Evolutionary conservation across 2,113 vertebrate genomes (phyloP).

Genomic region (Bufo bufo): DNA sequence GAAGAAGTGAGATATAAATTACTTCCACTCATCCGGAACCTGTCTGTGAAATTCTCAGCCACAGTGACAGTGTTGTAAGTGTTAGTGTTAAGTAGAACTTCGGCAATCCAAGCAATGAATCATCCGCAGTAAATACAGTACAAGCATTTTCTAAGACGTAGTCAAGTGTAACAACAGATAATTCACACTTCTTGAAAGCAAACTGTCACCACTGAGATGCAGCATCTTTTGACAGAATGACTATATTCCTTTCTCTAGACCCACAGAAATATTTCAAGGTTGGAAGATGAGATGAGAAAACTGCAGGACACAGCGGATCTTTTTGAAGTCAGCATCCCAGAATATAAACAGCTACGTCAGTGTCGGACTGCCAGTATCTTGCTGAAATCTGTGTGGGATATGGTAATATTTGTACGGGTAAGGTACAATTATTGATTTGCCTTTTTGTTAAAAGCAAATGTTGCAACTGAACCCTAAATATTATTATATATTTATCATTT

Average conservation of each 20-base stretch:
- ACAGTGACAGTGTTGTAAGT: constrained; percentile 24
- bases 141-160: constrained; percentile 8
- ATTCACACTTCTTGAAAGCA: constrained; percentile 47
- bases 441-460: neutral
- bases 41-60: constrained; percentile 37
- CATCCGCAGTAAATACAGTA: constrained; percentile 38
- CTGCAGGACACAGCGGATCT: constrained; percentile 75
- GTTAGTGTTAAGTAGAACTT: constrained; percentile 41
- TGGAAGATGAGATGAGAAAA: constrained; percentile 73
- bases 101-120: constrained; percentile 1
- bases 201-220: constrained; percentile 29
- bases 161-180: constrained; percentile 53
- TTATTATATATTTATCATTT: too few relatives aligned
- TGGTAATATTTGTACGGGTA: constrained; percentile 77
- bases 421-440: neutral
- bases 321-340: constrained; percentile 76
- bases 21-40: constrained; percentile 22
- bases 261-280: constrained; percentile 65
- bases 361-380: constrained; percentile 75
- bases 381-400: constrained; percentile 78
- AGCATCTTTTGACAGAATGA: constrained; percentile 24
- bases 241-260: constrained; percentile 56
- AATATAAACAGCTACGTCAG: constrained; percentile 77
- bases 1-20: constrained; percentile 42
- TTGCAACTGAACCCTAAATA: too few relatives aligned